Base-by-base conservation (phyloP, 1,140 invertebrate species). In the Dryas iulia region DNA sequence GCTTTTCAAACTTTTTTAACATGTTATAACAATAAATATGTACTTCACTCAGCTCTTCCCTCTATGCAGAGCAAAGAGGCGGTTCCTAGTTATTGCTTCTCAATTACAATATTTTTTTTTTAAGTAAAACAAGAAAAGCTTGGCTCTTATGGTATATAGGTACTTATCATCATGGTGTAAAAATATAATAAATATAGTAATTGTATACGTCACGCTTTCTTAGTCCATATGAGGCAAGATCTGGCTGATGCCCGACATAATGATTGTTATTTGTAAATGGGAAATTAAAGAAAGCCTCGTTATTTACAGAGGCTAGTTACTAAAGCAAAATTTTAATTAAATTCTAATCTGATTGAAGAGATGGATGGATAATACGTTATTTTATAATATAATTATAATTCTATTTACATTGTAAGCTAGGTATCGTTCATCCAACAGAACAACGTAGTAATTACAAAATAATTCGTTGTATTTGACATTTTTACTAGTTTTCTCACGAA, bases 191-290 rank as follows among this genome's bases (percentile, higher is more conserved):
- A 18, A 33, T 65, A 58, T 57, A 65, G 25, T 71, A 58, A 59
- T 54, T 64, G 57, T 56, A 53, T 24, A 47, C 18, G 52, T 66
- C 63, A 71, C 69, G 69, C 69, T 71, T 67, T 71, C 64, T 66
- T 24, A 58, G 23, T n/a, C 30, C 65, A 66, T 28, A 60, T 54
- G 28, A 67, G 54, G 62, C 60, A 30, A 33, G 28, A 60, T 61
- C 54, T 54, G 35, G 59, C 53, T 47, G 53, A 59, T 71, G 65
- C 33, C 18, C 21, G 58, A 25, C 61, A 62, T 57, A 66, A 71
- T 67, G 60, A 62, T 66, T 71, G 31, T 70, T 70, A 60, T 70
- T 65, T 62, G 62, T 65, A 33, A 65, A 65, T 39, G 62, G 31
- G 24, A 63, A 30, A 28, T 52, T 52, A 62, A 62, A 62, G 59